Evolutionary conservation across 2,888 invertebrate species (phyloP).

Genomic region (Nudaria mundana): DNA sequence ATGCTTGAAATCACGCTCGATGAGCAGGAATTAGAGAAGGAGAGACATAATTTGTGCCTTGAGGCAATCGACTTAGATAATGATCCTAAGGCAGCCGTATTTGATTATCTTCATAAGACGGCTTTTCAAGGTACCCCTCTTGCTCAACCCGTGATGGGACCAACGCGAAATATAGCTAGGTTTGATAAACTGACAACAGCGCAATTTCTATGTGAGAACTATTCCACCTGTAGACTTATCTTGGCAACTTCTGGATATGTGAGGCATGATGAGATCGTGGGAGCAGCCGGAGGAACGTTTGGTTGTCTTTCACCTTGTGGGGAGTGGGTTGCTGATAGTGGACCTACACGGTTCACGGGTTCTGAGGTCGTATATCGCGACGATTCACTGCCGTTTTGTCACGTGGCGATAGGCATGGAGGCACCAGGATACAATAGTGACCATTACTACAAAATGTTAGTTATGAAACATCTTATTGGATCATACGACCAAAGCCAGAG

Average conservation of each 20-base stretch:
- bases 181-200: constrained; percentile 69
- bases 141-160: constrained; percentile 77
- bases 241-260: constrained; percentile 87
- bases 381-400: constrained; percentile 65
- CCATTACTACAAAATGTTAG: constrained; percentile 52
- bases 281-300: constrained; percentile 74
- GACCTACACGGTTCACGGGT: constrained; percentile 41
- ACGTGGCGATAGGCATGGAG: constrained; percentile 69
- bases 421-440: constrained; percentile 55
- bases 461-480: constrained; percentile 60
- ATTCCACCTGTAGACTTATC: constrained; percentile 82
- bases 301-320: constrained; percentile 61
- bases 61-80: constrained; percentile 57
- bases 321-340: constrained; percentile 24
- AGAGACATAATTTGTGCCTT: constrained; percentile 44
- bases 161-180: constrained; percentile 81
- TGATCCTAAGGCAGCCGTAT: constrained; percentile 52
- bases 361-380: constrained; percentile 45
- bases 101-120: constrained; percentile 70
- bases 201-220: constrained; percentile 43
- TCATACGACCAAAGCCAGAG: constrained; percentile 61
- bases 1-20: constrained; percentile 41
- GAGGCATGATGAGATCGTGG: constrained; percentile 82
- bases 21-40: constrained; percentile 41
- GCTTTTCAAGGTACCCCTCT: constrained; percentile 75